Evolutionary conservation across 1,140 invertebrate species (phyloP), one percentile per base, ranked within the genome.

Genomic region (Chironomus striatipennis): DNA sequence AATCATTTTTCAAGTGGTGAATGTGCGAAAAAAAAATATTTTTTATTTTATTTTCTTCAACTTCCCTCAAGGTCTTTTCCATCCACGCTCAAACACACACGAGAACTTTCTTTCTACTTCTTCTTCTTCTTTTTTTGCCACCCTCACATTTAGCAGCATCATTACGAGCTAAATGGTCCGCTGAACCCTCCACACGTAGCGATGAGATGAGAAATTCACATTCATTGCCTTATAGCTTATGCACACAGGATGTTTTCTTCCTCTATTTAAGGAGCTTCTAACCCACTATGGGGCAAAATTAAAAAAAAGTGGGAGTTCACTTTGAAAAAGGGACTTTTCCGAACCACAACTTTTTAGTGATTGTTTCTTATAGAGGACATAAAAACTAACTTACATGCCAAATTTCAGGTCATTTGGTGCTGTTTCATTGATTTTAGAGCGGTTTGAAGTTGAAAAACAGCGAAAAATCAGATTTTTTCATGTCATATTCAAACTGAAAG

Each of bases 1-100:
- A 70, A 70, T 70, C 65, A 70, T 70, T 70, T 70, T 21, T 70
- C 65, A 70, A 70, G 65, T 70, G 65, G 65, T 70, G 65, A 70
- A 70, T 70, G 65, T 20, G 47, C 47, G n/a, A n/a, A 57, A 57
- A 4, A 47, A 47, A 47, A 47, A 47, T 12, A 47, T n/a, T n/a
- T 34, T 34, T 34, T 34, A 2, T 34, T 34, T 34, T 5, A 57
- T 57, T 20, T 70, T 70, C 20, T 70, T 70, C 65, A 70, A 15
- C 18, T 57, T n/a, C 47, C 47, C 47, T 57, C 47, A 57, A 57
- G 47, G 47, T 57, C 47, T 57, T 15, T 47, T 34, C 24, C 24
- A 34, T 34, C 43, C 43, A 10, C 43, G 43, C 43, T 10, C 15
- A 47, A 34, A 57, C 47, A 57, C n/a, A 10, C 43, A 57, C 47